Evolutionary conservation across 2,888 invertebrate species (phyloP).

Genomic region (Drosophila greeni): DNA sequence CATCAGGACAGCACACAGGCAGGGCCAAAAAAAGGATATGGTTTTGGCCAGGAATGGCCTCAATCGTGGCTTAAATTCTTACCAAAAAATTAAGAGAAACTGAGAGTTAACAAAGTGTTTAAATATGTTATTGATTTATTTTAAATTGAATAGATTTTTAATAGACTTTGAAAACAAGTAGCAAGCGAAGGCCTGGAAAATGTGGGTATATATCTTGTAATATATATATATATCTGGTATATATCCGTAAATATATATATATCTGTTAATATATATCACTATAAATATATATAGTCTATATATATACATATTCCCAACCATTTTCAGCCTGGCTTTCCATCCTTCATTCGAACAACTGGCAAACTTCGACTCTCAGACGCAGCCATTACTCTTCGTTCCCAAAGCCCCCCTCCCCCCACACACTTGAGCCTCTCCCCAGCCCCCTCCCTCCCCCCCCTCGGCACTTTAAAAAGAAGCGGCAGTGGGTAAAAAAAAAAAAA

Average conservation of each 20-base stretch:
- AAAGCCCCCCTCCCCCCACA: neutral
- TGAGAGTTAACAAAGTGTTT: neutral
- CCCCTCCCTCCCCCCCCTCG: neutral
- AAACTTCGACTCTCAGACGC: slow-evolving; percentile 39
- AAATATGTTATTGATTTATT: neutral
- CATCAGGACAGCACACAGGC: slow-evolving; percentile 7
- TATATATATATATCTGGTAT: neutral
- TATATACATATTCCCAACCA: neutral
- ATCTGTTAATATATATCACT: neutral
- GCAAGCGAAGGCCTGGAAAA: no score
- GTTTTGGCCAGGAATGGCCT: neutral
- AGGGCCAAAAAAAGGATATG: neutral
- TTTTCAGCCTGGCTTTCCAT: slow-evolving; percentile 2
- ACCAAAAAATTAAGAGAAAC: neutral
- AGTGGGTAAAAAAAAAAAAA: slow-evolving; percentile 32
- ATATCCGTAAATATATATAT: no score
- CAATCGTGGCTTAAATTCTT: neutral
- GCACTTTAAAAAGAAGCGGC: slow-evolving; percentile 59
- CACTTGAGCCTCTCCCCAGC: slow-evolving; percentile 13
- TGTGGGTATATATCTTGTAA: neutral
- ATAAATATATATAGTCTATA: neutral
- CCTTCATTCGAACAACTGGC: slow-evolving; percentile 29
- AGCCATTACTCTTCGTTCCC: slow-evolving; percentile 34
- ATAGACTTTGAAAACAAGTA: no score
- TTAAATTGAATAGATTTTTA: neutral